Evolutionary conservation across 2,113 vertebrate genomes (phyloP), one percentile per base, ranked within the genome.

Genomic region (Trematocara macrostoma): DNA sequence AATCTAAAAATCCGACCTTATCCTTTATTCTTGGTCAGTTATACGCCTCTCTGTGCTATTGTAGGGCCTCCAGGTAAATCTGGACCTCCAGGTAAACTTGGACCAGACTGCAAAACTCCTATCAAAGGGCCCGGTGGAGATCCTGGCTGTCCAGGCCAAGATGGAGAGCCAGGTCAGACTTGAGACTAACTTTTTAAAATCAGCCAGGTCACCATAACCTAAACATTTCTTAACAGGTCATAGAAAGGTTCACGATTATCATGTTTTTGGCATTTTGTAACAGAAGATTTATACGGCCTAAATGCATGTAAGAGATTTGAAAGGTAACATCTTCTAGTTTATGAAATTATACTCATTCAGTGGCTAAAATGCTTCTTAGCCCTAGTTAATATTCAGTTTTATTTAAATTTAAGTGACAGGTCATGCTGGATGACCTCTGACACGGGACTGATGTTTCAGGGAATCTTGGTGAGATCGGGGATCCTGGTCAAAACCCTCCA

Each of bases 141-240:
- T 42, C 35, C 56, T 38, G 95, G 93, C 16, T 49, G 2, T 15
- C 18, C 31, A 7, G 94, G 95, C 56, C 71, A 26, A 61, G 91
- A 95, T 34, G 95, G 94, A 86, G 93, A 91, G 1, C 55, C 82
- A 91, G 95, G 95, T 95, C 4, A 74, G 67, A 40, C 3, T n/a
- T 35, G 20, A 71, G 20, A 45, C 14, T 31, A 76, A 51, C 71
- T 1, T 76, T 49, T 76, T n/a, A 3, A 76, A 51, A 51, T 76
- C 42, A 29, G 9, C 42, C 45, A 29, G 23, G 69, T 29, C 69
- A 49, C 10, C 10, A 76, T 18, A 76, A 29, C 1, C 8, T 1
- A 26, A 42, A 40, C 4, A 1, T 40, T 69, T 69, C 12, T 23
- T 42, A 35, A 38, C 14, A 20, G 57, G 29, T 35, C 9, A 35